phyloP scores from a whole-genome alignment of 2,888 invertebrate genomes.

The Lampropteryx suffumata region DNA sequence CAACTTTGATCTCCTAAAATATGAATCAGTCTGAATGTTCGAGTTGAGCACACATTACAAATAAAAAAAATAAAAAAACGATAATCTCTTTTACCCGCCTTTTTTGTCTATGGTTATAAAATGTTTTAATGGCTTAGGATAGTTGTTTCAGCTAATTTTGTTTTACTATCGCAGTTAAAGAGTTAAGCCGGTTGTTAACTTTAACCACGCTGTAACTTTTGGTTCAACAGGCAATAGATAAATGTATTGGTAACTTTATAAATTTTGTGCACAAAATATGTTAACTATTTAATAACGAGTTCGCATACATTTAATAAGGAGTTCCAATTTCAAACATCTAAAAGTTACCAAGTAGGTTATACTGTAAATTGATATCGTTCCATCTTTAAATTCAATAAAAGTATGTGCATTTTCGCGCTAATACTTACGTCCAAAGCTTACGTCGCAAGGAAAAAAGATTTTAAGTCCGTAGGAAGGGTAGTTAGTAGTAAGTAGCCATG shows the following conservation, averaged over 20 bases:
- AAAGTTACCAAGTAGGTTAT: too few species aligned
- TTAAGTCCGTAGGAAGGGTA: too few species aligned
- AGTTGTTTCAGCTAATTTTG: conserved; percentile 36
- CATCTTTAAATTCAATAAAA: too few species aligned
- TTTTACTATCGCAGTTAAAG: conserved; percentile 35
- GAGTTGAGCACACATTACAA: conserved; percentile 1
- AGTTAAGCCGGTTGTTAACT: conserved; percentile 32
- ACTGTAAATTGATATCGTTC: too few species aligned
- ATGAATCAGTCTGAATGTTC: conserved; percentile 17
- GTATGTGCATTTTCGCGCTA: too few species aligned
- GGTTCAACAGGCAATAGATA: conserved; percentile 29
- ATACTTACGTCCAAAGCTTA: too few species aligned
- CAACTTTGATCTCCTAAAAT: conserved; percentile 31
- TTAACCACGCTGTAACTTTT: conserved; percentile 32
- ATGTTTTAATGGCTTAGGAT: conserved; percentile 26
- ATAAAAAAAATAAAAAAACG: neutral
- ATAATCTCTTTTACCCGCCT: neutral
- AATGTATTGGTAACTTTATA: conserved; percentile 5
- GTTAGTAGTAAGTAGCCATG: too few species aligned
- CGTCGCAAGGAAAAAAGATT: too few species aligned
- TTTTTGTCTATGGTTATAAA: conserved; percentile 17
- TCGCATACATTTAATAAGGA: too few species aligned
- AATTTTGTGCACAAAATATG: too few species aligned
- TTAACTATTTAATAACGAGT: too few species aligned
- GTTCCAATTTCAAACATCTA: too few species aligned